phyloP scores from a whole-genome alignment of 2,113 vertebrate genomes.

The Axis porcinus region DNA sequence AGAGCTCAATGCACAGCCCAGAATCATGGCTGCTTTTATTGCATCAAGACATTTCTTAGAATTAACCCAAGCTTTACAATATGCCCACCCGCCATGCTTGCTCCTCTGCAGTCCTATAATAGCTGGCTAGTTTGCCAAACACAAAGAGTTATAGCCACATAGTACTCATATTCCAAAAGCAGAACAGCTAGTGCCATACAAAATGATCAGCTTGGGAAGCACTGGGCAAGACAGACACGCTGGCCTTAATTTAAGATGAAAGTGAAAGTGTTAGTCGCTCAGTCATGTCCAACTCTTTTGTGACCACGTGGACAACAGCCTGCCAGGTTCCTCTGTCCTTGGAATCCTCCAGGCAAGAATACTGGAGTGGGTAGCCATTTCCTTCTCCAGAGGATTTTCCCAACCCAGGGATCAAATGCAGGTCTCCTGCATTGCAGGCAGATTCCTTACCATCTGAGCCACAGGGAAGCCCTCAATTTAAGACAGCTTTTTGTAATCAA shows the following conservation, averaged over 20 bases:
- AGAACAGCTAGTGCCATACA: neutral
- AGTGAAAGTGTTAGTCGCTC: neutral
- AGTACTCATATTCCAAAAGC: neutral
- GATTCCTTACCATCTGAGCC: neutral
- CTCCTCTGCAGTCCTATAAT: neutral
- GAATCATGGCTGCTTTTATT: neutral
- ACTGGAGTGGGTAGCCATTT: neutral
- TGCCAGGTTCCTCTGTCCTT: neutral
- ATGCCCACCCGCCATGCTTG: neutral
- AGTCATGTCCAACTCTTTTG: neutral
- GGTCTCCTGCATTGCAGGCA: neutral
- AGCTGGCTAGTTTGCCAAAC: neutral
- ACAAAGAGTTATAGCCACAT: neutral
- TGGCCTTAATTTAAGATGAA: neutral
- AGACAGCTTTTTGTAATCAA: neutral
- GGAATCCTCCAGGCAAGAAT: neutral
- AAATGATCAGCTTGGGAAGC: neutral
- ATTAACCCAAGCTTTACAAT: neutral
- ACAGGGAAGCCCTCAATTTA: neutral
- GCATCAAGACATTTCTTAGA: neutral
- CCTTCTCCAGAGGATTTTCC: neutral
- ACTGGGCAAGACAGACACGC: neutral
- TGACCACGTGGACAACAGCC: neutral
- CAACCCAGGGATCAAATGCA: accelerated
- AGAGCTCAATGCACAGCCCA: neutral